Conservation (phyloP, 23 tunicate species). For the Halocynthia aurantium region DNA sequence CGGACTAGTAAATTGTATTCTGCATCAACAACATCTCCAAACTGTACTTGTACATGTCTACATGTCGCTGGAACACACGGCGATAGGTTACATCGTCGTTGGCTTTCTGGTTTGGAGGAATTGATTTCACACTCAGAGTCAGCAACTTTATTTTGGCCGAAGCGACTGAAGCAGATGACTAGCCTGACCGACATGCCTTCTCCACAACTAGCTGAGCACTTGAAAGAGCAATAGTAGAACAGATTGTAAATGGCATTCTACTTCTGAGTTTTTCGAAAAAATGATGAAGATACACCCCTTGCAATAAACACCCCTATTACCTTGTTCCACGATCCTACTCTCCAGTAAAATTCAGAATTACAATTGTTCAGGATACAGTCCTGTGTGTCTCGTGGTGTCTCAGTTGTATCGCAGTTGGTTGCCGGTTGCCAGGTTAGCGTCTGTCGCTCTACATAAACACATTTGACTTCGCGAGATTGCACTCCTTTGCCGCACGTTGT, state of each 20-base stretch:
- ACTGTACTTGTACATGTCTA: slow-evolving; percentile 40
- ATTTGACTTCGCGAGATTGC: slow-evolving; percentile 51
- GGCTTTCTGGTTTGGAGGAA: slow-evolving; percentile 48
- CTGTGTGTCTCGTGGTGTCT: slow-evolving; percentile 39
- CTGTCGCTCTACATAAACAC: slow-evolving; percentile 49
- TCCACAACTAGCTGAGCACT: slow-evolving; percentile 88
- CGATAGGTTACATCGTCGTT: slow-evolving; percentile 22
- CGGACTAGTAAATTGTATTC: slow-evolving; percentile 56
- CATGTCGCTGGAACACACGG: slow-evolving; percentile 81
- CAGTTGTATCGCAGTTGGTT: slow-evolving; percentile 33
- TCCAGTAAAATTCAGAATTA: slow-evolving; percentile 42
- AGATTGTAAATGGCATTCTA: neutral
- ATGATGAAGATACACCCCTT: no score
- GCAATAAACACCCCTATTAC: slow-evolving; percentile 23
- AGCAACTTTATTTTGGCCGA: slow-evolving; percentile 23
- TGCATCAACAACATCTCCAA: slow-evolving; percentile 36
- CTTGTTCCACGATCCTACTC: slow-evolving; percentile 75
- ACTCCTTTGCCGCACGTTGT: slow-evolving; percentile 76
- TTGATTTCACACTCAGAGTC: slow-evolving; percentile 50
- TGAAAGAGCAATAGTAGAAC: neutral
- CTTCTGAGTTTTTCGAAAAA: neutral
- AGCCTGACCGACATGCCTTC: slow-evolving; percentile 48
- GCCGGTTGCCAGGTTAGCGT: slow-evolving; percentile 34
- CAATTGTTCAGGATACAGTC: slow-evolving; percentile 76
- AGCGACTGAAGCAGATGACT: slow-evolving; percentile 67